These are phyloP conservation scores for Conchocele bisecta DNA, from an alignment of 2,888 invertebrate genomes.

Conservation along the genomic window DNA sequence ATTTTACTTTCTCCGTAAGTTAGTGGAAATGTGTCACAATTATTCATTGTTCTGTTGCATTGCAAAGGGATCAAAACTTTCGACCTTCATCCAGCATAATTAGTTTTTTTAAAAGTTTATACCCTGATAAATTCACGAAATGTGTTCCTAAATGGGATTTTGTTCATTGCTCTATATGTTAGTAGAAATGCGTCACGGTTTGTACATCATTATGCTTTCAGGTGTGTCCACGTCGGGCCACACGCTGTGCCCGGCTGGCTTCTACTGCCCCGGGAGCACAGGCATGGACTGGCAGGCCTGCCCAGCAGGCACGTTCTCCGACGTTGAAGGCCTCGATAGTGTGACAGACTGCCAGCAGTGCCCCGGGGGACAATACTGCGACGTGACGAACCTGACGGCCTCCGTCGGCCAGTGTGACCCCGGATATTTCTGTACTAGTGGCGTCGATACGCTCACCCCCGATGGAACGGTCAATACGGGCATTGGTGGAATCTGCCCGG, in stretches of 20 bases:
- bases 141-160: too few species aligned
- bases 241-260: constrained; percentile 77
- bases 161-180: too few species aligned
- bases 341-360: constrained; percentile 71
- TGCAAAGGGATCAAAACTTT: too few species aligned
- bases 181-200: too few species aligned
- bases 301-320: constrained; percentile 78
- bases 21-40: too few species aligned
- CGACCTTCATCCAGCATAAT: too few species aligned
- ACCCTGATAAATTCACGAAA: too few species aligned
- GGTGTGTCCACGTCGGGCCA: constrained; percentile 77
- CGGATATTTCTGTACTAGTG: constrained; percentile 78
- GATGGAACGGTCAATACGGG: constrained; percentile 76
- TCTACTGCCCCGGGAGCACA: constrained; percentile 78
- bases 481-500: constrained; percentile 79
- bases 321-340: constrained; percentile 71
- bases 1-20: too few species aligned
- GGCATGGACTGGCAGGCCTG: constrained; percentile 78
- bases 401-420: constrained; percentile 74
- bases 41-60: too few species aligned
- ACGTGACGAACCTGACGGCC: constrained; percentile 75
- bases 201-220: constrained; percentile 47
- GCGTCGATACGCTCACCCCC: constrained; percentile 77
- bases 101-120: too few species aligned
- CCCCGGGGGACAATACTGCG: constrained; percentile 75